phyloP scores from a whole-genome alignment of 2,888 invertebrate genomes.

The Caenorhabditis wallacei region DNA sequence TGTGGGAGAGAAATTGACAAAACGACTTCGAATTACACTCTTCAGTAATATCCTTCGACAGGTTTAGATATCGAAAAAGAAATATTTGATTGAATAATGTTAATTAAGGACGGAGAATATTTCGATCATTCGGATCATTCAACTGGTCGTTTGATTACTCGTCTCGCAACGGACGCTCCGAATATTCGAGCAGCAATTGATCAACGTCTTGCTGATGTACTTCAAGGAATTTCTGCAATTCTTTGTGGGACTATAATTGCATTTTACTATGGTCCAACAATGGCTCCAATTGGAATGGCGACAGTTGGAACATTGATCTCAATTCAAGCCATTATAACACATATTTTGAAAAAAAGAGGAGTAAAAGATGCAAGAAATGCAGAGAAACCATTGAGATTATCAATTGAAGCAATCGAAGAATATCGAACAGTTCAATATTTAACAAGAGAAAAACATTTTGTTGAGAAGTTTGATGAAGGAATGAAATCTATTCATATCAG shows the following conservation, averaged over 20 bases:
- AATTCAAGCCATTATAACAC: conserved; percentile 68
- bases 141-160: conserved; percentile 83
- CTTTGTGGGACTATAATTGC: conserved; percentile 73
- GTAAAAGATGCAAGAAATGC: conserved; percentile 70
- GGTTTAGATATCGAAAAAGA: conserved; percentile 24
- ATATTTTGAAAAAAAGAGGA: conserved; percentile 74
- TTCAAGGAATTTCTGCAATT: conserved; percentile 72
- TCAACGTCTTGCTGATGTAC: conserved; percentile 75
- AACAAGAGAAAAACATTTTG: conserved; percentile 80
- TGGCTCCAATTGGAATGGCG: conserved; percentile 76
- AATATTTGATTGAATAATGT: not conserved
- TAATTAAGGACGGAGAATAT: conserved; percentile 83
- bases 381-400: conserved; percentile 78
- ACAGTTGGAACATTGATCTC: conserved; percentile 69
- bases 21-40: conserved; percentile 81
- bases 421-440: conserved; percentile 84
- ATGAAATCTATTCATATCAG: conserved; percentile 65
- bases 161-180: conserved; percentile 84
- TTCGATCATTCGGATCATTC: conserved; percentile 84
- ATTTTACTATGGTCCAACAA: conserved; percentile 74
- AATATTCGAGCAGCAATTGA: conserved; percentile 83
- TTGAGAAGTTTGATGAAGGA: conserved; percentile 58
- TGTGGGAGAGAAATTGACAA: conserved; percentile 71
- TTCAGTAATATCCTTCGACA: conserved; percentile 83
- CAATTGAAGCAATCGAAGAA: conserved; percentile 84